Percentiles rank a stretch among this genome's conserved stretches.
Conservation (phyloP, 2,888 invertebrate species). For the Xylota sylvarum region DNA sequence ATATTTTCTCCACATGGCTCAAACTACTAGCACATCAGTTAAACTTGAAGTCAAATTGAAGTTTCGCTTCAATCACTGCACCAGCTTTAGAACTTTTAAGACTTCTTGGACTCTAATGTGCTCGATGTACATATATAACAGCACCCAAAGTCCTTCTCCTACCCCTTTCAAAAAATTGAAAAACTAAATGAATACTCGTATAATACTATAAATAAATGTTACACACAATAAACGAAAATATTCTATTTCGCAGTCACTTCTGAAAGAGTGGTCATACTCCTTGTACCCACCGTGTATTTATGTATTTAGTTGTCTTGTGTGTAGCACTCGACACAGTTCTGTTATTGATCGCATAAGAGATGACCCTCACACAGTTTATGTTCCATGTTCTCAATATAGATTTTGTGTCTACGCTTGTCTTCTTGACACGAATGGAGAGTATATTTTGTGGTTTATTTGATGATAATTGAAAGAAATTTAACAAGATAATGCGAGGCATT, state of each 20-base stretch:
- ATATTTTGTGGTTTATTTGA: slow-evolving; percentile 40
- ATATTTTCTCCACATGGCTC: too few relatives aligned
- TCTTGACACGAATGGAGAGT: slow-evolving; percentile 49
- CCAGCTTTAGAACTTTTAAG: too few relatives aligned
- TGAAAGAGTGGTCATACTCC: not conserved
- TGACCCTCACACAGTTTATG: slow-evolving; percentile 53
- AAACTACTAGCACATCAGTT: too few relatives aligned
- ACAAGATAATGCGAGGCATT: slow-evolving; percentile 5
- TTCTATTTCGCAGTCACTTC: not conserved
- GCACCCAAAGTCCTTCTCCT: too few relatives aligned
- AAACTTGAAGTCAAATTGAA: too few relatives aligned
- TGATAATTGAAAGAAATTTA: not conserved
- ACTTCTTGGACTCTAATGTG: too few relatives aligned
- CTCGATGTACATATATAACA: too few relatives aligned
- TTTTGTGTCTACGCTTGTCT: slow-evolving; percentile 40
- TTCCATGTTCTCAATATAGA: slow-evolving; percentile 57
- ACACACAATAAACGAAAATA: too few relatives aligned
- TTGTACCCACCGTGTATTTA: not conserved
- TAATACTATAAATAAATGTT: not conserved
- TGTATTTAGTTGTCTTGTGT: not conserved
- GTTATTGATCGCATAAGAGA: slow-evolving; percentile 42
- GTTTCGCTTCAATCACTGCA: too few relatives aligned
- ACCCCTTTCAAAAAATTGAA: too few relatives aligned
- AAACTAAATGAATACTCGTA: too few relatives aligned
- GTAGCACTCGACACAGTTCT: slow-evolving; percentile 31